Evolutionary conservation across 2,888 invertebrate genomes (phyloP).

Genomic region (Polyploca ridens): DNA sequence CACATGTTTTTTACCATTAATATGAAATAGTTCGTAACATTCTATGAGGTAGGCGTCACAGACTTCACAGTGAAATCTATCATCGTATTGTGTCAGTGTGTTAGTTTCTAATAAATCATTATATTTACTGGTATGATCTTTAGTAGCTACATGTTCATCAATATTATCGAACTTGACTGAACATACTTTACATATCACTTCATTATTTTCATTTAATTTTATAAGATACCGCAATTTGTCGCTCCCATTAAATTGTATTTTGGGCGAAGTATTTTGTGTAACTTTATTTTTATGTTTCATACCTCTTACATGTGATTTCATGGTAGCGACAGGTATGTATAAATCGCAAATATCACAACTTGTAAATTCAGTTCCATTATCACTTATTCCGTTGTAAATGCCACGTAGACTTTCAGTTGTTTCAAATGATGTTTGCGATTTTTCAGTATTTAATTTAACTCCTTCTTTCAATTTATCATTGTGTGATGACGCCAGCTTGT

Average conservation of each 20-base stretch:
- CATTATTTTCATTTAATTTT: neutral
- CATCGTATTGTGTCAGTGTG: neutral
- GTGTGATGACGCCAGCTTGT: slow-evolving; percentile 9
- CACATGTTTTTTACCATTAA: neutral
- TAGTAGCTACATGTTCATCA: slow-evolving; percentile 12
- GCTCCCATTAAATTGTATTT: slow-evolving; percentile 20
- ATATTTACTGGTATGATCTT: slow-evolving; percentile 13
- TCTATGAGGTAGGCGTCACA: neutral
- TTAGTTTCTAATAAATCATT: slow-evolving; percentile 17
- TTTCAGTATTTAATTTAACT: slow-evolving; percentile 15
- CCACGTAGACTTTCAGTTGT: neutral
- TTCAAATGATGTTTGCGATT: neutral
- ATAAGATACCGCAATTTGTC: slow-evolving; percentile 12
- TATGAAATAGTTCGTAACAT: neutral
- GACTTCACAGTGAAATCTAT: neutral
- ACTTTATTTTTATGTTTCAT: slow-evolving; percentile 20
- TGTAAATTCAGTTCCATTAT: neutral
- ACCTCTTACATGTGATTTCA: neutral
- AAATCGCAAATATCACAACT: neutral
- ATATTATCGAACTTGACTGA: slow-evolving; percentile 11
- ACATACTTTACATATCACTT: slow-evolving; percentile 16
- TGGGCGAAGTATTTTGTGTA: slow-evolving; percentile 22
- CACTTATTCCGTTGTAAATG: neutral
- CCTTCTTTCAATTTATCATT: slow-evolving; percentile 1
- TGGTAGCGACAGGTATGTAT: neutral